Conservation (phyloP, 2,797 vertebrate genomes). For the Anas flavirostris region DNA sequence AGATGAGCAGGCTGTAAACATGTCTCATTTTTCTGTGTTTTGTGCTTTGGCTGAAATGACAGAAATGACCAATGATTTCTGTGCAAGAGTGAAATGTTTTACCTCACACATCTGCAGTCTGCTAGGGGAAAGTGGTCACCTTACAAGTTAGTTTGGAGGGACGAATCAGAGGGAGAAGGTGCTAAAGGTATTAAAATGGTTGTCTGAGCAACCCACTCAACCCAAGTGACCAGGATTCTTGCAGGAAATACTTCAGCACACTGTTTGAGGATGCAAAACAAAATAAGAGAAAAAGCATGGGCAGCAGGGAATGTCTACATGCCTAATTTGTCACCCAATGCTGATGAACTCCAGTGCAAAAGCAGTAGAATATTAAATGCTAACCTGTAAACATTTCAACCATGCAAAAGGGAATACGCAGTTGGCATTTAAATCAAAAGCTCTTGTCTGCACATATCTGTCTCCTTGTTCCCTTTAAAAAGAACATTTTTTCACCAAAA, state of each 20-base stretch:
- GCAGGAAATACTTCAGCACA: neutral
- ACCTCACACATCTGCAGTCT: neutral
- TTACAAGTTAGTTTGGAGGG: neutral
- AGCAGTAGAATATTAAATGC: constrained; percentile 8
- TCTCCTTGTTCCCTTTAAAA: neutral
- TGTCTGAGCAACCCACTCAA: neutral
- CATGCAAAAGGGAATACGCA: neutral
- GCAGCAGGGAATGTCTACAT: neutral
- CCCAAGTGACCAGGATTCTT: fast-evolving
- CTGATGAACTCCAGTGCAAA: neutral
- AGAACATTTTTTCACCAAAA: neutral
- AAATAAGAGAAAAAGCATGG: neutral
- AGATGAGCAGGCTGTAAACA: constrained; percentile 29
- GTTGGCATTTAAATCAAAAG: constrained; percentile 26
- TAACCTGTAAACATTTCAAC: constrained; percentile 17
- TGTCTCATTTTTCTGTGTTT: neutral
- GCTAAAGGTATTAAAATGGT: neutral
- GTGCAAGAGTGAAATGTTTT: neutral
- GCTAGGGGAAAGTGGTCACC: neutral
- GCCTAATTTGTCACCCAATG: neutral
- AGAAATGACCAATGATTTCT: neutral
- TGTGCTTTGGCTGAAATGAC: neutral
- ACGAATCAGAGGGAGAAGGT: neutral
- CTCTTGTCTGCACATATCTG: neutral
- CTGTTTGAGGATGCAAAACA: neutral